Base-by-base conservation (phyloP, 2,113 vertebrate genomes). In the Paracyprichromis sp. region DNA sequence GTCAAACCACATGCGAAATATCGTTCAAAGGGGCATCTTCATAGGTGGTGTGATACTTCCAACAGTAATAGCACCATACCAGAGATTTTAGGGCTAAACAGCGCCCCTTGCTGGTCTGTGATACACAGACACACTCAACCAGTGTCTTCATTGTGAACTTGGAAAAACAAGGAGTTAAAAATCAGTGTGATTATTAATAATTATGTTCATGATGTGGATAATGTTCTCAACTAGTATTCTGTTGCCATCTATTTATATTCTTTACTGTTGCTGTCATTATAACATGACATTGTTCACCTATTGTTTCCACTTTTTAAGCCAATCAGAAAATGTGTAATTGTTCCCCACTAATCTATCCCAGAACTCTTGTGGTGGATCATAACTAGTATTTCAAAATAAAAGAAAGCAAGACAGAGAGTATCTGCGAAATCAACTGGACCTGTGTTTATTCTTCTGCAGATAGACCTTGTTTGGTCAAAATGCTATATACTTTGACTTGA, bases 1-100 rank as follows among this genome's bases (percentile, higher is more conserved):
- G 87, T 94, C 87, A 90, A 88, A 81, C 76, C 86, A 78, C 84
- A 80, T 83, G 71, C 2, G 9, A 79, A 84, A 84, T 90, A 87
- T 87, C 9, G 11, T 53, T 54, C 19, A 89, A 14, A 83, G 86
- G 83, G 52, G 26, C 88, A 21, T 76, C 43, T 83, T 78, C 53
- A 76, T 9, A 80, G 50, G 31, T 36, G 17, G 85, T 86, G 90
- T 79, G 84, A 34, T 63, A 34, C 83, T 31, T 85, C 76, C 79
- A 31, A 54, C 4, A 29, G 40, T 19, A 53, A 78, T 5, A 31
- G 40, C 69, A 5, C 69, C 69, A 11, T 17, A 14, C 24, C 24
- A 29, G 40, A 76, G 69, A 29, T 47, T 89, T 61, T 21, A 10
- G 83, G 6, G 78, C 34, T 53, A 34, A 92, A 86, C 89, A 80